Evolutionary conservation across 1,140 invertebrate species (phyloP), one percentile per base, ranked within the genome.

Genomic region (Limonius californicus): DNA sequence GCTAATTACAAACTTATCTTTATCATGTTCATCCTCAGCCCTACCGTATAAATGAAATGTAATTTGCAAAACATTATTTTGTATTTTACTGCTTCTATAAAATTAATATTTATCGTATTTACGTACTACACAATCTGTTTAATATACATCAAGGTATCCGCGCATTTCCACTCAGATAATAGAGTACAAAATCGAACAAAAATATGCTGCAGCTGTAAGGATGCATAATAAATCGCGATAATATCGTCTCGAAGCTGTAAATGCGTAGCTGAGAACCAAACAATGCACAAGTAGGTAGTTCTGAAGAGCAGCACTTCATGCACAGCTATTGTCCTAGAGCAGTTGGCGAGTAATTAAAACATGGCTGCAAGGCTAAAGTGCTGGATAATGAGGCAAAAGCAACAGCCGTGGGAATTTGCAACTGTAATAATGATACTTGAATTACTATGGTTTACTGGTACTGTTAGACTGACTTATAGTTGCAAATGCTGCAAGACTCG

Each of bases 261-360:
- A 50, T 19, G 45, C 45, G 19, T 50, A 19, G 9, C 19, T 7
- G 16, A 50, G 45, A 19, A 50, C n/a, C 16, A 50, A 50, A 50
- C 45, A 50, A 50, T 19, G 14, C 45, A 50, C 45, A 50, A 50
- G 45, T 50, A 50, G 45, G 45, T 50, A 18, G 45, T 21, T 39
- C 35, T 39, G 45, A 50, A 50, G 45, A 50, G 16, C 45, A 50
- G 45, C 45, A 50, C 45, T 50, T 50, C 14, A 50, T 50, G 45
- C 27, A 4, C 18, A n/a, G 3, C 30, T 50, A 57, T 62, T 62
- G 61, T 62, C 61, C 61, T 62, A 57, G 23, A 35, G 61, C 61
- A 62, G 61, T 56, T 62, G 54, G 14, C 18, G 60, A 20, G 54
- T 62, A 62, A 62, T 62, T 62, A 62, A 57, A 47, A 57, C 61